phyloP scores from a whole-genome alignment of 2,113 vertebrate species.

The Rostratula benghalensis region DNA sequence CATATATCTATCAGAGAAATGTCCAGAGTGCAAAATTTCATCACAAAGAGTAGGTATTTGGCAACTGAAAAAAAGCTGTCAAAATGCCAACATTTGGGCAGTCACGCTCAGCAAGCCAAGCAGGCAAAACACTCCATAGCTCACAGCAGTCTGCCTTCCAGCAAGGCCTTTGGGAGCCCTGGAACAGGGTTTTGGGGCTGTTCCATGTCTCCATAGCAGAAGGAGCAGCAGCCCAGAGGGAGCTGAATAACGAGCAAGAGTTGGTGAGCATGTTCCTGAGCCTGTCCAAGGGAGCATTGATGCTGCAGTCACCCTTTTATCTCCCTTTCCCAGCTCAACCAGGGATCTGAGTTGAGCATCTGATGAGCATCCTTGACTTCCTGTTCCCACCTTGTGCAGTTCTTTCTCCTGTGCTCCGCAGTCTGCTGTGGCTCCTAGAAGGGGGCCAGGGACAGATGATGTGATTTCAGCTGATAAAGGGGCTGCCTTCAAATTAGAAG shows the following conservation, averaged over 20 bases:
- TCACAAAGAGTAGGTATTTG: not conserved
- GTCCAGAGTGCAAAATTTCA: not conserved
- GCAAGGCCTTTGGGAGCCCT: not conserved
- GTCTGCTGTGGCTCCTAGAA: not conserved
- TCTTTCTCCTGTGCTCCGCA: not conserved
- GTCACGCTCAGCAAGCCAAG: not conserved
- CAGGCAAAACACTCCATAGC: not conserved
- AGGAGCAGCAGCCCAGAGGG: not conserved
- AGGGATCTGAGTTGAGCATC: not conserved
- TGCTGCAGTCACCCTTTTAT: not conserved
- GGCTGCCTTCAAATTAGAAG: conserved; percentile 6
- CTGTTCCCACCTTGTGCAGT: not conserved
- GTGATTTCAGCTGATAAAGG: conserved; percentile 21
- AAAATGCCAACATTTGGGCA: not conserved
- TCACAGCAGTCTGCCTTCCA: not conserved
- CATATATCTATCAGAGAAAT: not conserved
- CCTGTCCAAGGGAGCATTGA: not conserved
- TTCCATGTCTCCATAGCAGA: not conserved
- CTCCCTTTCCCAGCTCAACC: not conserved
- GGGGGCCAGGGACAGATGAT: not conserved
- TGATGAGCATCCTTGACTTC: not conserved
- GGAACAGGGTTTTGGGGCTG: not conserved
- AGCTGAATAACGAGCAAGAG: not conserved
- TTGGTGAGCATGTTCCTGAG: rapidly evolving
- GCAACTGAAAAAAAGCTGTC: not conserved